Conservation (phyloP, 2,113 vertebrate genomes). For the Ariopsis seemanni region DNA sequence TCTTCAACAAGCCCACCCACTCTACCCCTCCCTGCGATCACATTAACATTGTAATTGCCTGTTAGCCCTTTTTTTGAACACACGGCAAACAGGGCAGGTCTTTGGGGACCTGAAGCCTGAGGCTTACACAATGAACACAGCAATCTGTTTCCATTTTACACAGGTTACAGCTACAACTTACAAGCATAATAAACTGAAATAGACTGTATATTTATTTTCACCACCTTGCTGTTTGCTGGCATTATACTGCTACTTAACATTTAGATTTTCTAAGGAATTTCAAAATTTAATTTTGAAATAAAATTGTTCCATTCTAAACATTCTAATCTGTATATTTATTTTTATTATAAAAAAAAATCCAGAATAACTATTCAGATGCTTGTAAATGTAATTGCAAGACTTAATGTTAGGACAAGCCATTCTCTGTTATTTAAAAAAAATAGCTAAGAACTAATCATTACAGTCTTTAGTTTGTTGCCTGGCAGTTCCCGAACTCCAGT, state of each 20-base stretch:
- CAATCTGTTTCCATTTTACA: slow-evolving; percentile 76
- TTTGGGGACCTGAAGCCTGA: slow-evolving; percentile 62
- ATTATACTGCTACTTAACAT: background rate
- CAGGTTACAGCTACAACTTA: slow-evolving; percentile 49
- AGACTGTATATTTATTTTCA: background rate
- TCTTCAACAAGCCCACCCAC: slow-evolving; percentile 22
- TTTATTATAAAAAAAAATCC: background rate
- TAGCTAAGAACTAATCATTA: background rate
- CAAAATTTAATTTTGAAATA: background rate
- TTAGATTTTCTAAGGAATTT: background rate
- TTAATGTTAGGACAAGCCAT: background rate
- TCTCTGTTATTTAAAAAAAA: background rate
- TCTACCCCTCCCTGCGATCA: slow-evolving; percentile 70
- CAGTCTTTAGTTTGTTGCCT: background rate
- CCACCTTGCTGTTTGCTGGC: background rate
- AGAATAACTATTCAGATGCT: background rate
- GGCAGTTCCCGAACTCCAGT: background rate
- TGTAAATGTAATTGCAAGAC: background rate
- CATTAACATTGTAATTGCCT: slow-evolving; percentile 97
- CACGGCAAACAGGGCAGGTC: slow-evolving; percentile 62
- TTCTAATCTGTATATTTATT: background rate
- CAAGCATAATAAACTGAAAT: slow-evolving; percentile 18
- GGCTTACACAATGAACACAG: slow-evolving; percentile 65
- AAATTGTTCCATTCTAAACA: background rate
- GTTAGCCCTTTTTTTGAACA: slow-evolving; percentile 76